Conservation (phyloP, 2,797 vertebrate species). For the Lithobates pipiens region DNA sequence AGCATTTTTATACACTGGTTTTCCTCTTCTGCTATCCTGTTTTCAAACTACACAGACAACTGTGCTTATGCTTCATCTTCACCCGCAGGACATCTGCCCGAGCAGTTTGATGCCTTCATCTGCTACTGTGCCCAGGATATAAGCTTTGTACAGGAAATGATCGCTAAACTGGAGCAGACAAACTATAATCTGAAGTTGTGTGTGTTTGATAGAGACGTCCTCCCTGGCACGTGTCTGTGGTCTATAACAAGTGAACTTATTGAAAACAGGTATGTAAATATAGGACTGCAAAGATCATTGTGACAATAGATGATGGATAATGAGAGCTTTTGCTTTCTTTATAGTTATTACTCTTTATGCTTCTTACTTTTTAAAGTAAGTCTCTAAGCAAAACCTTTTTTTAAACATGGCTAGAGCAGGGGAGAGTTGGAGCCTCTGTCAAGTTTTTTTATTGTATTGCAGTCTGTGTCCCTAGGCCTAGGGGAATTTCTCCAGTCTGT, state of each 20-base stretch:
- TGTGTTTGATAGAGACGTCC: conserved; percentile 94
- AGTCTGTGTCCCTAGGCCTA: too few species aligned
- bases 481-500: too few species aligned
- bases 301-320: neutral
- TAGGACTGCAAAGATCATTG: neutral
- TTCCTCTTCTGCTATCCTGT: too few species aligned
- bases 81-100: conserved; percentile 78
- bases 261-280: conserved; percentile 81
- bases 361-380: too few species aligned
- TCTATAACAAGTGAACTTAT: conserved; percentile 96
- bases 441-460: too few species aligned
- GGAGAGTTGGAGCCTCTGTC: too few species aligned
- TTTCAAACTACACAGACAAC: too few species aligned
- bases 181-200: conserved; percentile 89
- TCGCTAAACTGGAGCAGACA: conserved; percentile 89
- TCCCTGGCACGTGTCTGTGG: conserved; percentile 94
- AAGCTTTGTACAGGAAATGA: conserved; percentile 93
- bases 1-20: too few species aligned
- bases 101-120: conserved; percentile 95
- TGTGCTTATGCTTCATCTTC: neutral
- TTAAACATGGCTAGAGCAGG: too few species aligned
- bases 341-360: too few species aligned
- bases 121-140: conserved; percentile 95
- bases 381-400: too few species aligned
- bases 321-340: neutral